Base-by-base conservation (phyloP, 2,113 vertebrate genomes). In the Balaenoptera acutorostrata region DNA sequence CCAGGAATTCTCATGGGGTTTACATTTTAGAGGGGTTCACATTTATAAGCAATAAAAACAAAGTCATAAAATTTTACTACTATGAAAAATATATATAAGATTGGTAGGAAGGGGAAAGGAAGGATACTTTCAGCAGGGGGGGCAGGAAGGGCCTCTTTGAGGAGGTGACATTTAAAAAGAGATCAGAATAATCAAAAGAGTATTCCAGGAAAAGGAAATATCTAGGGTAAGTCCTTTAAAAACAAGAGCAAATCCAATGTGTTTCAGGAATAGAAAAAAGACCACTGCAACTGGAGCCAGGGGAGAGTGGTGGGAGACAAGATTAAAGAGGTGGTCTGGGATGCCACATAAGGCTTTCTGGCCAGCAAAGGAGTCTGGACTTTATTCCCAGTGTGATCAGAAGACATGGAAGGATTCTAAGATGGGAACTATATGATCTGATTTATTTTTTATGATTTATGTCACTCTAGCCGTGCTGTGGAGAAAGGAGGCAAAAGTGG, bases 91-190 rank as follows among this genome's bases (percentile, higher is more conserved):
- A 61, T 61, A 23, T 39, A 27, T 44, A 49, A 31, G 20, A 84
- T 66, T 20, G 2, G 75, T 72, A 33, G 66, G 71, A 96, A 82
- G 17, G 33, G 66, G 52, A n/a, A 72, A 68, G 83, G 39, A 93
- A 78, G 61, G 44, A 39, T 21, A 25, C 3, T 39, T 77, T 31
- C 12, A n/a, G 61, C 46, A 6, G 2, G 59, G 44, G 39, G 39
- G 33, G 72, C 27, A 68, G 57, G 44, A 81, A 91, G n/a, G 82
- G 10, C 41, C 23, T 90, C 61, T 87, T 49, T 44, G 66, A 93
- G 33, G n/a, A 89, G 68, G 39, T 74, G 31, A 89, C 72, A 71
- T 86, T 95, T 66, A 89, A 91, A 86, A n/a, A 77, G 87, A 95
- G 74, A 78, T 64, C 13, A 63, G 33, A 90, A 87, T 59, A 74